These are phyloP conservation scores for Agapornis roseicollis DNA, from an alignment of 2,113 vertebrate genomes.

Conservation along the genomic window DNA sequence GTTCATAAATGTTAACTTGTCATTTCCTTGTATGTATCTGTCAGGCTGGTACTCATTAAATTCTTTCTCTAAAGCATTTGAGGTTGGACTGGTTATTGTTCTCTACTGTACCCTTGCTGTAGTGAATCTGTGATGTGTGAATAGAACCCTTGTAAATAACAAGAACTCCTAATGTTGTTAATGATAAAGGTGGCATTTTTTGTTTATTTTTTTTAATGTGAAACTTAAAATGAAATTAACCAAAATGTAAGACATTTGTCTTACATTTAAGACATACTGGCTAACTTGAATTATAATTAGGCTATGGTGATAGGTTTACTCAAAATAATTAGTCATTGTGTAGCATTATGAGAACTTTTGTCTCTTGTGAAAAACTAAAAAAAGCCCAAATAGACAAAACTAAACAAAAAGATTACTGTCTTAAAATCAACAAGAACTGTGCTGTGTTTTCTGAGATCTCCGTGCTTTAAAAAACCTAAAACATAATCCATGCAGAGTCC, in stretches of 20 bases:
- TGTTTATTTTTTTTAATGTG: background rate
- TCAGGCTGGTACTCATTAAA: background rate
- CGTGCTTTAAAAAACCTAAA: constrained; percentile 41
- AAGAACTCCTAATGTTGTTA: background rate
- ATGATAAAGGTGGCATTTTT: background rate
- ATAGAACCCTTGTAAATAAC: background rate
- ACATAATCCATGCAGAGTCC: background rate
- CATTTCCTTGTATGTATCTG: constrained; percentile 22
- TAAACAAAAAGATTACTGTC: background rate
- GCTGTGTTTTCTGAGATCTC: background rate
- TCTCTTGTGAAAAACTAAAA: background rate
- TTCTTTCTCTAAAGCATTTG: background rate
- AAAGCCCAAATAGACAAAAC: background rate
- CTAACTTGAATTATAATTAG: constrained; percentile 40
- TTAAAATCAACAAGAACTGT: background rate
- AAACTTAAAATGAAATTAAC: background rate
- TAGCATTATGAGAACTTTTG: background rate
- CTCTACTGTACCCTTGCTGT: background rate
- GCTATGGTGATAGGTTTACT: background rate
- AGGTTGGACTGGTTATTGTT: background rate
- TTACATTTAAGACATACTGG: background rate
- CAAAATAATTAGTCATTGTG: constrained; percentile 10
- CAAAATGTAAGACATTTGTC: background rate
- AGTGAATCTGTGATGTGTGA: background rate
- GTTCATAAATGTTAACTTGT: background rate